These are phyloP conservation scores for Lymantria dispar DNA, from an alignment of 2,888 invertebrate genomes.

Conservation along the genomic window DNA sequence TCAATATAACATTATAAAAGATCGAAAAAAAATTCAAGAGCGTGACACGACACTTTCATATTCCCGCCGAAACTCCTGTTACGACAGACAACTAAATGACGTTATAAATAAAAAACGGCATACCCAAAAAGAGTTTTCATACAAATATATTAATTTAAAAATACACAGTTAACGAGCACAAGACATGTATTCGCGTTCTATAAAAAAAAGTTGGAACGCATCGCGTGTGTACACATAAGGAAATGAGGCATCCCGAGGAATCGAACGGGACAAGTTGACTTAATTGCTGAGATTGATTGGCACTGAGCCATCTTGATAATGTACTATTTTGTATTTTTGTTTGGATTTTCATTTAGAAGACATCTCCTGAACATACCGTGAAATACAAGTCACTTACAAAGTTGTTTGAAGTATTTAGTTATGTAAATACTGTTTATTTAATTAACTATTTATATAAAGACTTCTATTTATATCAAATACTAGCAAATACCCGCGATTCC, in stretches of 20 bases:
- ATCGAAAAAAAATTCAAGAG: too few relatives aligned
- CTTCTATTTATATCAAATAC: too few relatives aligned
- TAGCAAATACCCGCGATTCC: too few relatives aligned
- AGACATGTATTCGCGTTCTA: slow-evolving; percentile 2
- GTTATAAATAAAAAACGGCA: neutral
- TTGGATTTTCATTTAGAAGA: slow-evolving; percentile 23
- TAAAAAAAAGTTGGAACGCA: slow-evolving; percentile 6
- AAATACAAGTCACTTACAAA: neutral
- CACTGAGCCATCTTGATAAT: slow-evolving; percentile 33
- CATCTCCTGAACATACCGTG: slow-evolving; percentile 18
- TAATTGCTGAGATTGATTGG: slow-evolving; percentile 47
- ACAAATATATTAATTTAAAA: neutral
- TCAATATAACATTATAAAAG: too few relatives aligned
- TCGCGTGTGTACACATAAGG: slow-evolving; percentile 34
- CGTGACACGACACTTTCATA: too few relatives aligned
- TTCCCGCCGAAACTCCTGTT: too few relatives aligned
- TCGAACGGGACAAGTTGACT: slow-evolving; percentile 31
- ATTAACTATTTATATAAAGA: neutral
- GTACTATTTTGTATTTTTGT: slow-evolving; percentile 18
- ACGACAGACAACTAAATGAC: neutral
- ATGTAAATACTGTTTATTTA: too few relatives aligned
- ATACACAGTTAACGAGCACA: slow-evolving; percentile 1
- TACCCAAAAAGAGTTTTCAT: neutral
- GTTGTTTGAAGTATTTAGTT: neutral
- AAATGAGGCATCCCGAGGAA: slow-evolving; percentile 36